These are phyloP conservation scores for Heteronetta atricapilla DNA, from an alignment of 2,113 vertebrate genomes.

Conservation along the genomic window DNA sequence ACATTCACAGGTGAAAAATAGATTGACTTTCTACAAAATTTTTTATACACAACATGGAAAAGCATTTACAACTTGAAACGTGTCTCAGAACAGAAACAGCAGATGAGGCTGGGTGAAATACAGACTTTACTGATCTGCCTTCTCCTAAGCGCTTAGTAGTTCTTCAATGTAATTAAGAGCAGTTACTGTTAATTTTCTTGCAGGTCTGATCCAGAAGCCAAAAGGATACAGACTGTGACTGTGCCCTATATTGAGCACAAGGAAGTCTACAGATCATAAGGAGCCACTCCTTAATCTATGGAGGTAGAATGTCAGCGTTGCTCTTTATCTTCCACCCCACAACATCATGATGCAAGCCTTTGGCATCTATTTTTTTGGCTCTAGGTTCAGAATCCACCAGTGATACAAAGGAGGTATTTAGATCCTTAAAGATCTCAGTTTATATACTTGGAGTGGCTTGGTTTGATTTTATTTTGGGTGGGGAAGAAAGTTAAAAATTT, in stretches of 20 bases:
- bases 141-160: background rate
- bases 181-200: background rate
- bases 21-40: background rate
- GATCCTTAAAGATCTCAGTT: background rate
- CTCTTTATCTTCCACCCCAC: background rate
- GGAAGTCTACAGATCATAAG: background rate
- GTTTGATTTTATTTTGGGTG: background rate
- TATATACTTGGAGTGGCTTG: background rate
- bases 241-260: background rate
- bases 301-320: fast-evolving
- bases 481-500: background rate
- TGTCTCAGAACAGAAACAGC: background rate
- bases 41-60: background rate
- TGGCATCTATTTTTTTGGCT: background rate
- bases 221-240: background rate
- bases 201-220: background rate
- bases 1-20: background rate
- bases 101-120: background rate
- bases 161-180: background rate
- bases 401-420: background rate
- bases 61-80: background rate
- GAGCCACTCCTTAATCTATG: background rate
- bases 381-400: background rate
- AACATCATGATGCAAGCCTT: background rate
- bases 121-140: background rate